A percentile compares a stretch with the other conserved stretches of the same genome.
Evolutionary conservation across 2,888 invertebrate genomes (phyloP).

Genomic region (Malthinus seriepunctatus): DNA sequence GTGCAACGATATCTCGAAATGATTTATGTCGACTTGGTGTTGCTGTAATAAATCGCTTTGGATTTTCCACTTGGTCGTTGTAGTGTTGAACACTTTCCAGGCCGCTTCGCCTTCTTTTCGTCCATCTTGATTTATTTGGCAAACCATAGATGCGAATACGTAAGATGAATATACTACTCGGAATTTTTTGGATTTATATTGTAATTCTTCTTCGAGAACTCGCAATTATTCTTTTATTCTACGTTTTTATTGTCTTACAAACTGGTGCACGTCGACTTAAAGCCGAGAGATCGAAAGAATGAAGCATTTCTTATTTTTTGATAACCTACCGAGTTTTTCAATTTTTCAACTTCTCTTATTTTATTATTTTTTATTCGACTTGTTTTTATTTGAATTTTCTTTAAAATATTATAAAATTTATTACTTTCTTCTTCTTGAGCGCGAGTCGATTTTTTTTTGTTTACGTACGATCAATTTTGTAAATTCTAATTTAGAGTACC

Average conservation of each 20-base stretch:
- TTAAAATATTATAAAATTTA: no score
- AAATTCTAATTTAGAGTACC: background rate
- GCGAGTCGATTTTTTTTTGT: background rate
- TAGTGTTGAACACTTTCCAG: conserved; percentile 40
- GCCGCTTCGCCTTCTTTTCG: conserved; percentile 32
- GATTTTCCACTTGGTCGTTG: conserved; percentile 42
- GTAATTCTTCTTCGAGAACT: conserved; percentile 18
- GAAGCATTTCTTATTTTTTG: background rate
- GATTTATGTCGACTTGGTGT: conserved; percentile 50
- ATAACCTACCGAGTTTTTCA: background rate
- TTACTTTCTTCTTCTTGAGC: no score
- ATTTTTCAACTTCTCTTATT: background rate
- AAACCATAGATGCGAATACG: conserved; percentile 28
- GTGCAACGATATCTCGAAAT: conserved; percentile 49
- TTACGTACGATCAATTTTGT: background rate
- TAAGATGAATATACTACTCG: conserved; percentile 26
- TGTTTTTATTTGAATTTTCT: background rate
- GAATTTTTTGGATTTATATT: conserved; percentile 27
- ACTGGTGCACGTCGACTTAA: conserved; percentile 6
- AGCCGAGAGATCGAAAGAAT: conserved; percentile 5
- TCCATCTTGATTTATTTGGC: conserved; percentile 39
- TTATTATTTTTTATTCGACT: background rate
- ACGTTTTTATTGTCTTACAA: conserved; percentile 13
- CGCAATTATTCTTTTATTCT: conserved; percentile 15
- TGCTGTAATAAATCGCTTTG: conserved; percentile 42